These are phyloP conservation scores for Ochropacha duplaris DNA, from an alignment of 2,888 invertebrate species.

Conservation along the genomic window DNA sequence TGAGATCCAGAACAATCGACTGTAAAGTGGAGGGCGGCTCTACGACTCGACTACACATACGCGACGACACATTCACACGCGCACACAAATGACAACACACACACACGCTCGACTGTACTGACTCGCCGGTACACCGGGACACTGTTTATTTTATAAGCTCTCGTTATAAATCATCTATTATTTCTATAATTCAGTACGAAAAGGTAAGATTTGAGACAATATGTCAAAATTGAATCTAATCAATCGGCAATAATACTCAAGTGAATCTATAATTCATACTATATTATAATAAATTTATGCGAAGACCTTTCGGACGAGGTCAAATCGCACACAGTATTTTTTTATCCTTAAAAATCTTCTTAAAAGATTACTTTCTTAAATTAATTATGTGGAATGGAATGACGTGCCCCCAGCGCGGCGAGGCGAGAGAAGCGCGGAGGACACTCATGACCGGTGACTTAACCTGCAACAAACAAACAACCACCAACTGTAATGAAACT, in stretches of 20 bases:
- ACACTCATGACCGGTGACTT: constrained; percentile 79
- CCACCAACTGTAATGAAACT: too few relatives aligned
- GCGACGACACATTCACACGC: constrained; percentile 22
- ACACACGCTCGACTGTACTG: constrained; percentile 21
- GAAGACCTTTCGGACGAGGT: constrained; percentile 56
- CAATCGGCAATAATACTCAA: constrained; percentile 80
- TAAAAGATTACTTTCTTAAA: constrained; percentile 78
- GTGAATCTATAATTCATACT: constrained; percentile 80
- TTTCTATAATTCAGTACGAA: constrained; percentile 64
- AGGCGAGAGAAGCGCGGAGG: constrained; percentile 56
- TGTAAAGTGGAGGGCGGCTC: constrained; percentile 49
- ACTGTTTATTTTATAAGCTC: constrained; percentile 60
- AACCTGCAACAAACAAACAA: constrained; percentile 65
- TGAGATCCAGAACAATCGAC: constrained; percentile 72
- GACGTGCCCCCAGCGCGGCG: constrained; percentile 75
- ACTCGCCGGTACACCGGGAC: constrained; percentile 41
- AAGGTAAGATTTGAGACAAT: constrained; percentile 58
- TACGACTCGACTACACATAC: constrained; percentile 27
- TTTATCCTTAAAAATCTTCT: constrained; percentile 75
- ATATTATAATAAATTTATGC: constrained; percentile 78
- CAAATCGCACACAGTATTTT: constrained; percentile 63
- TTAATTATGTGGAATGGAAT: constrained; percentile 82
- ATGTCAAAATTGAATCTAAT: constrained; percentile 73
- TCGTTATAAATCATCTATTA: constrained; percentile 55
- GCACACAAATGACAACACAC: constrained; percentile 29